Percentiles rank a stretch among this genome's conserved stretches.
These are phyloP conservation scores for Gymnothorax javanicus DNA, from an alignment of 2,797 vertebrate genomes.

Conservation along the genomic window DNA sequence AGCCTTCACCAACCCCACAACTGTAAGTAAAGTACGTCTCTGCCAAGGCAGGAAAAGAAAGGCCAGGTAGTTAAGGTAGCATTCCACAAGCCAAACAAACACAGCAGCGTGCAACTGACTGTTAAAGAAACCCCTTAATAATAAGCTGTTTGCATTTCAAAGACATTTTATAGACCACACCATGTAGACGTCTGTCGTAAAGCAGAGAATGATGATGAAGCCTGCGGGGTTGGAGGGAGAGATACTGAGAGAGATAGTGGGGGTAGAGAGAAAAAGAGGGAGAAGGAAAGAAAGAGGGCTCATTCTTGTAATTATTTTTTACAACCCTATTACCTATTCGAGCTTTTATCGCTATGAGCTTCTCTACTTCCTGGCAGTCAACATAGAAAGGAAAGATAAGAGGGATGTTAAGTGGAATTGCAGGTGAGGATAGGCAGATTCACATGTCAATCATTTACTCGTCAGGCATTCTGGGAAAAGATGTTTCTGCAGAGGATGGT, in stretches of 20 bases:
- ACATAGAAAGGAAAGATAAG: too few species aligned
- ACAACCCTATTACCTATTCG: too few species aligned
- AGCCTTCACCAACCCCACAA: not conserved
- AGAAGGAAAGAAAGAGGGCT: not conserved
- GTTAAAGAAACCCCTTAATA: conserved; percentile 45
- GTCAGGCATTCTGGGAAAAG: too few species aligned
- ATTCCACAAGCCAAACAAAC: conserved; percentile 49
- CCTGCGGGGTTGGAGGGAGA: not conserved
- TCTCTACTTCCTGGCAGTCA: too few species aligned
- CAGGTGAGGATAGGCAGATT: too few species aligned
- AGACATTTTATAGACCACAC: conserved; percentile 12
- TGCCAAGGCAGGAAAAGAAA: conserved; percentile 41
- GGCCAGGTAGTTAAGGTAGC: conserved; percentile 39
- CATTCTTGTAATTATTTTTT: too few species aligned
- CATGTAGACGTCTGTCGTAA: conserved; percentile 8
- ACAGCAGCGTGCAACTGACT: conserved; percentile 36
- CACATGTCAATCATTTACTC: too few species aligned
- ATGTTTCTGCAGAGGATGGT: too few species aligned
- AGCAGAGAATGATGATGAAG: not conserved
- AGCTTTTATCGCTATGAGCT: too few species aligned
- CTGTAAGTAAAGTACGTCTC: conserved; percentile 33
- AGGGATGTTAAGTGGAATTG: too few species aligned
- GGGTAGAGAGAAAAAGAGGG: not conserved
- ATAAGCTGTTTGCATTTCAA: conserved; percentile 39
- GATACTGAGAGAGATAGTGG: not conserved